Conservation (phyloP, 2,888 invertebrate species). For the Phymatocera aterrima region DNA sequence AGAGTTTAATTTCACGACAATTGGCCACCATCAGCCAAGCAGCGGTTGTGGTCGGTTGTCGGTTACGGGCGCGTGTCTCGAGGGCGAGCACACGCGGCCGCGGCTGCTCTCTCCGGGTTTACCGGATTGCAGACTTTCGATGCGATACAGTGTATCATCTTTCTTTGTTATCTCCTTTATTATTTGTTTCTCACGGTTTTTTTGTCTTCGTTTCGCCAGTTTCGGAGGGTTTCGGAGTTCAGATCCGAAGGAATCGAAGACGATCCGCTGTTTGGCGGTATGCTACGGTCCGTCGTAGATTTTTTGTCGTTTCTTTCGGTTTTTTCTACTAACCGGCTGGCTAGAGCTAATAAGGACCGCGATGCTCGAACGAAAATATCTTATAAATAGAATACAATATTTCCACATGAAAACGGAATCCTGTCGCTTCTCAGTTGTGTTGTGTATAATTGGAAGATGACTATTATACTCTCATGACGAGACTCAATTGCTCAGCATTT, state of each 20-base stretch:
- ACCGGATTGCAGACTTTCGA: neutral
- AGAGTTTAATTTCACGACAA: conserved; percentile 37
- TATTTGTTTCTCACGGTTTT: neutral
- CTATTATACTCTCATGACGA: conserved; percentile 30
- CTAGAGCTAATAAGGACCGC: too few relatives aligned
- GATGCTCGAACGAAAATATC: too few relatives aligned
- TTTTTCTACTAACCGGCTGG: too few relatives aligned
- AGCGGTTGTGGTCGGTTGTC: conserved; percentile 12
- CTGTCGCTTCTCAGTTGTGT: too few relatives aligned
- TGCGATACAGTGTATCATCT: neutral
- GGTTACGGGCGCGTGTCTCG: conserved; percentile 19
- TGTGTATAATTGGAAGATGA: neutral
- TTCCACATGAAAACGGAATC: too few relatives aligned
- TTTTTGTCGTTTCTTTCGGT: too few relatives aligned
- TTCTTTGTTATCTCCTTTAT: neutral
- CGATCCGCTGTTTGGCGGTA: too few relatives aligned
- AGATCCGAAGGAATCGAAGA: conserved; percentile 19
- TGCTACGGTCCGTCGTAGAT: too few relatives aligned
- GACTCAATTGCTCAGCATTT: conserved; percentile 25
- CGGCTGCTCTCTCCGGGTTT: neutral
- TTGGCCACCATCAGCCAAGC: conserved; percentile 31
- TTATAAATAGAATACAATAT: too few relatives aligned
- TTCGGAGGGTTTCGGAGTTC: neutral
- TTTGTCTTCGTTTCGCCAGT: neutral
- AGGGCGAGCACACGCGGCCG: neutral